Evolutionary conservation across 2,888 invertebrate genomes (phyloP).

Genomic region (Steinernema scapterisci): DNA sequence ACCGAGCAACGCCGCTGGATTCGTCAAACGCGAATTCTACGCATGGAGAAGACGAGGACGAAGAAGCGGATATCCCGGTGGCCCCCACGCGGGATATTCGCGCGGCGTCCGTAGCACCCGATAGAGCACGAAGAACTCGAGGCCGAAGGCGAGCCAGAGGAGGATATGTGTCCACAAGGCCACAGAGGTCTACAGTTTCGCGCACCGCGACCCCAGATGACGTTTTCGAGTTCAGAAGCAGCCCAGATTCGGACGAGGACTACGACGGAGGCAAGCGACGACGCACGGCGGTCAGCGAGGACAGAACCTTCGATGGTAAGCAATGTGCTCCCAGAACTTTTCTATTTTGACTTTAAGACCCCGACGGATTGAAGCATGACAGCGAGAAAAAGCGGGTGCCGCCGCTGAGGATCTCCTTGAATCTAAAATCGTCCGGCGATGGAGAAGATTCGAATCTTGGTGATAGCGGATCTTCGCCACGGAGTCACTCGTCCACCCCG

Average conservation of each 20-base stretch:
- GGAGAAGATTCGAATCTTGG: neutral
- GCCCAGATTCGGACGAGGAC: conserved; percentile 18
- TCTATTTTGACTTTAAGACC: too few relatives aligned
- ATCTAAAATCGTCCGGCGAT: conserved; percentile 17
- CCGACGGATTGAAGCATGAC: neutral
- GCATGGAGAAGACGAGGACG: conserved; percentile 10
- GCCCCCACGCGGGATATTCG: neutral
- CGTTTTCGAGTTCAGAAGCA: conserved; percentile 19
- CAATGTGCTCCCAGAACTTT: neutral
- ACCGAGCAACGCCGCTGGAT: neutral
- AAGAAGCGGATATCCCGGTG: neutral
- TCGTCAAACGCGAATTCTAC: conserved; percentile 4
- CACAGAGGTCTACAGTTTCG: neutral
- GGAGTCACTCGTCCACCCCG: conserved; percentile 18
- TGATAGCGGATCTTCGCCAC: conserved; percentile 19
- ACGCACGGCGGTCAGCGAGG: conserved; percentile 15
- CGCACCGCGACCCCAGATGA: conserved; percentile 18
- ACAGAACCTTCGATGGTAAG: neutral
- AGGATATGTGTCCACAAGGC: conserved; percentile 1
- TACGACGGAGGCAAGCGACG: conserved; percentile 13
- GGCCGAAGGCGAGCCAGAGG: conserved; percentile 14
- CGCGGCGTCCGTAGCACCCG: neutral
- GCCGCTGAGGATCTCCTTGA: neutral
- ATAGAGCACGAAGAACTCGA: neutral
- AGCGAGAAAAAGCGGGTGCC: conserved; percentile 22